Evolutionary conservation across 2,888 invertebrate species (phyloP), one percentile per base, ranked within the genome.

Genomic region (Ptilodon capucinus): DNA sequence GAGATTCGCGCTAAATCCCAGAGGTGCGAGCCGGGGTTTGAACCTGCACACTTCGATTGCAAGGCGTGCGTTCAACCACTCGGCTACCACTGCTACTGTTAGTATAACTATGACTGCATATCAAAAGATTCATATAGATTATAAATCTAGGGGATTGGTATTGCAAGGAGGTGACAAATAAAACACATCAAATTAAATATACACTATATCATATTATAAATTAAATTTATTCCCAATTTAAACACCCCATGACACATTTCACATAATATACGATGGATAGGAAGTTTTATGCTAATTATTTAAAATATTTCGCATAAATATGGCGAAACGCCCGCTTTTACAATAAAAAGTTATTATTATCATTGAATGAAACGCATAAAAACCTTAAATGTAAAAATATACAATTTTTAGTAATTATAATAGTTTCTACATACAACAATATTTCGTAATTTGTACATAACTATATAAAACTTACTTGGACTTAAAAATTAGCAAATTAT

Each of bases 371-470:
- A 40, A 40, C 9, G 25, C 35, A 40, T 45, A 34, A 49, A 49
- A 52, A 51, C 40, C 57, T 49, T 54, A 51, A 42, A 51, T 45
- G 30, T 54, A 51, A 51, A 48, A 49, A 53, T 55, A 54, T 53
- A 56, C 50, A 50, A 42, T 39, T 38, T 38, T 19, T 19, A 35
- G 17, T 17, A 38, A 38, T 38, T 19, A 18, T 38, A 38, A 11
- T 35, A 35, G 17, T 14, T 14, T 8, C 21, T 21, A 21, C 9
- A 4, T 19, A 50, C 49, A 53, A 53, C 43, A 50, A 44, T 48
- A 57, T 48, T 54, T 54, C 19, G 19, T 25, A 28, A 39, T 38
- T 36, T 53, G 48, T 51, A 53, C 54, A 53, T 51, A 57, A 50
- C 39, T 46, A 42, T 46, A 42, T 51, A 51, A 36, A 57, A 52